These are phyloP conservation scores for Festucalex cinctus DNA, from an alignment of 2,113 vertebrate species.

Conservation along the genomic window DNA sequence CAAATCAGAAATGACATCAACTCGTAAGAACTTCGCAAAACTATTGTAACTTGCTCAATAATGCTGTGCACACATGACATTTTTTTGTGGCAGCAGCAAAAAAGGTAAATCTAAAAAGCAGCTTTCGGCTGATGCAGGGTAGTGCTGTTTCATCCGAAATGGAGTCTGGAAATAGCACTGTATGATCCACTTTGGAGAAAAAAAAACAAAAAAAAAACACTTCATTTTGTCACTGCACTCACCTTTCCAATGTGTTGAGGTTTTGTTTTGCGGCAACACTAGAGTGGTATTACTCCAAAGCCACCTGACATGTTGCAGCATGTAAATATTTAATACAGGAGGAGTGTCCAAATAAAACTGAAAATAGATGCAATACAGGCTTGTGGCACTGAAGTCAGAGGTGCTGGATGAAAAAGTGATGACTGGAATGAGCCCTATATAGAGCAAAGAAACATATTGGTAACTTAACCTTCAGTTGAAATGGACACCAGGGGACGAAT, in stretches of 20 bases:
- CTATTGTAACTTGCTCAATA: neutral
- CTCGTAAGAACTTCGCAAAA: neutral
- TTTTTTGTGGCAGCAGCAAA: neutral
- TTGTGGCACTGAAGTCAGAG: neutral
- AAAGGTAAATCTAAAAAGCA: neutral
- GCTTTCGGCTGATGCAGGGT: neutral
- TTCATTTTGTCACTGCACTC: slow-evolving; percentile 1
- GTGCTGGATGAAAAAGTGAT: neutral
- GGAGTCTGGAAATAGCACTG: slow-evolving; percentile 1
- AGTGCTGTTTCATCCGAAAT: slow-evolving; percentile 2
- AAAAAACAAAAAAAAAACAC: neutral
- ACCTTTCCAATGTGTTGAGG: neutral
- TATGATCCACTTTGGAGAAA: slow-evolving; percentile 15
- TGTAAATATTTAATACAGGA: neutral
- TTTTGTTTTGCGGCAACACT: neutral
- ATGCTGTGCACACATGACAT: neutral
- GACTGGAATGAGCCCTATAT: neutral
- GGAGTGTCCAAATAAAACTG: neutral
- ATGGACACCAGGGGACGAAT: too few species aligned
- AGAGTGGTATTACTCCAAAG: neutral
- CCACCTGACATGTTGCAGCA: neutral
- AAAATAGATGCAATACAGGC: neutral
- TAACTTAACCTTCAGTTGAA: too few species aligned
- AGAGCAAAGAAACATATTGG: too few species aligned
- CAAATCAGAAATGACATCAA: neutral